Percentiles rank a stretch among this genome's conserved stretches.
phyloP scores from a whole-genome alignment of 2,888 invertebrate species.

The Schizotus pectinicornis region DNA sequence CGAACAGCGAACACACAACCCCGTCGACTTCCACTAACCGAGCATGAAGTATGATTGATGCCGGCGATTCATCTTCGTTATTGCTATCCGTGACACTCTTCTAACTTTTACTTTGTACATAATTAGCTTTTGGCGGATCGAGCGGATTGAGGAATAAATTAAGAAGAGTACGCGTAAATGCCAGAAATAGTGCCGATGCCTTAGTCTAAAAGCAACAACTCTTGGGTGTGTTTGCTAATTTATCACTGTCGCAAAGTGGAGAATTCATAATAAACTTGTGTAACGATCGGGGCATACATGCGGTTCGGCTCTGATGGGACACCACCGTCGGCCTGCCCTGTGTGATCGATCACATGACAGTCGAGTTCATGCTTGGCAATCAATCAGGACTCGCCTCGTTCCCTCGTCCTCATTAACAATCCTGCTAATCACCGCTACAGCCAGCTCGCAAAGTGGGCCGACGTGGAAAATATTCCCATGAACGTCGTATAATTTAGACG shows the following conservation, averaged over 20 bases:
- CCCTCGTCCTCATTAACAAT: slow-evolving; percentile 44
- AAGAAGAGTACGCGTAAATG: slow-evolving; percentile 3
- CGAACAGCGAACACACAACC: slow-evolving; percentile 24
- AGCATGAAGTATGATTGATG: slow-evolving; percentile 58
- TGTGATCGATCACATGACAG: slow-evolving; percentile 55
- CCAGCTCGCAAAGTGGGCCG: slow-evolving; percentile 33
- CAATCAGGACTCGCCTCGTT: slow-evolving; percentile 47
- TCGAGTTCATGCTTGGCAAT: slow-evolving; percentile 47
- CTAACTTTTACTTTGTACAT: slow-evolving; percentile 54
- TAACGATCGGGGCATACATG: slow-evolving; percentile 45
- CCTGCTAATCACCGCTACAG: slow-evolving; percentile 42
- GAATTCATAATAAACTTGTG: slow-evolving; percentile 46
- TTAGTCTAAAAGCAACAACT: slow-evolving; percentile 12
- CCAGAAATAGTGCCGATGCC: slow-evolving; percentile 13
- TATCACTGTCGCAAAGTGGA: slow-evolving; percentile 48
- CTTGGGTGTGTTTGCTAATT: slow-evolving; percentile 39
- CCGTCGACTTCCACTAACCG: slow-evolving; percentile 23
- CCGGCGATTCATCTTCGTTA: slow-evolving; percentile 59
- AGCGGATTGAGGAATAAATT: background rate
- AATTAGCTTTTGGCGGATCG: slow-evolving; percentile 41
- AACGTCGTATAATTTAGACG: slow-evolving; percentile 2
- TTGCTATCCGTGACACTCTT: slow-evolving; percentile 54
- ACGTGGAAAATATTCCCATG: slow-evolving; percentile 39
- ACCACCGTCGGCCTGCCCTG: slow-evolving; percentile 36
- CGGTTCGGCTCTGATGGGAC: slow-evolving; percentile 38